phyloP scores from a whole-genome alignment of 2,113 vertebrate species.

The Muscicapa adusta region DNA sequence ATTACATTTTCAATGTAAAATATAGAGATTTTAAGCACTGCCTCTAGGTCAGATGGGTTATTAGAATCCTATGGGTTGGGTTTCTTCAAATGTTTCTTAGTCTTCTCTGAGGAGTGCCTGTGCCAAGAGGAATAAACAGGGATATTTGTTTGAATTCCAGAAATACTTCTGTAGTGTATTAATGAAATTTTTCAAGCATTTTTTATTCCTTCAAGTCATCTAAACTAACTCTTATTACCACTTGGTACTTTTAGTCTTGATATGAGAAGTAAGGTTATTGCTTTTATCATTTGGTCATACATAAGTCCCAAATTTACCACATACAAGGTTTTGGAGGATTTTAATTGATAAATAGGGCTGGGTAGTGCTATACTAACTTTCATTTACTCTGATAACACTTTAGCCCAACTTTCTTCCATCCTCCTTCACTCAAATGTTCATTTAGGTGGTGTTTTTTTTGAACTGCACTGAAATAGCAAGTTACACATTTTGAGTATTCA shows the following conservation, averaged over 20 bases:
- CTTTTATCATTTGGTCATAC: background rate
- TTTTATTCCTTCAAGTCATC: background rate
- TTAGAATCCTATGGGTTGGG: background rate
- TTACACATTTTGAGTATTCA: background rate
- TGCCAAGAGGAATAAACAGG: conserved; percentile 4
- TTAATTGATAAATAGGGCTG: background rate
- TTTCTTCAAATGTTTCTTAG: background rate
- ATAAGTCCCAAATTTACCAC: background rate
- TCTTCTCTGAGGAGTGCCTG: background rate
- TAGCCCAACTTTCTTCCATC: background rate
- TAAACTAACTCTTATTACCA: background rate
- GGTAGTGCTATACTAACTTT: background rate
- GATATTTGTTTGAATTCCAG: conserved; percentile 10
- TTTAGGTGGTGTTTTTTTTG: background rate
- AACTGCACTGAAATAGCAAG: background rate
- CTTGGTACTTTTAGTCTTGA: background rate
- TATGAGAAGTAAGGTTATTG: background rate
- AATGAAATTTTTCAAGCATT: background rate
- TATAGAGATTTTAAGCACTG: background rate
- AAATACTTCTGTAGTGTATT: background rate
- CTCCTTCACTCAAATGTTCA: background rate
- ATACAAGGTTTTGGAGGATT: background rate
- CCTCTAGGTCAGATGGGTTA: background rate
- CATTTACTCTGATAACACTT: background rate
- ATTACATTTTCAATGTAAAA: background rate